These are phyloP conservation scores for Calycopis cecrops DNA, from an alignment of 1,140 invertebrate species.

Conservation along the genomic window DNA sequence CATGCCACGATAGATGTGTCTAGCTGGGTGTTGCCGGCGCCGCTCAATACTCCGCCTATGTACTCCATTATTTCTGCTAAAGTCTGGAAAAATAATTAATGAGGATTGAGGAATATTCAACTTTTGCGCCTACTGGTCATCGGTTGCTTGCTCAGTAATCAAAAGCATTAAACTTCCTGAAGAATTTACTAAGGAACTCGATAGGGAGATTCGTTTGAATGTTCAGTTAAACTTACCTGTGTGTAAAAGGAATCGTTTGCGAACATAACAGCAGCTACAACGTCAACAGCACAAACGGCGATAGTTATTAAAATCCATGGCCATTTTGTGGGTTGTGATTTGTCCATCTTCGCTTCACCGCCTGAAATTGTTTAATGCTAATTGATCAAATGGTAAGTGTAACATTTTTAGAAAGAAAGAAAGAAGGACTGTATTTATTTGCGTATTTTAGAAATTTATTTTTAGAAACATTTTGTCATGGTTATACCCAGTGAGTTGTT, in stretches of 20 bases:
- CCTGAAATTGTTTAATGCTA: constrained; percentile 27
- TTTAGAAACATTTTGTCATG: no score
- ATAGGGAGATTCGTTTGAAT: no score
- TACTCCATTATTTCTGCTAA: constrained; percentile 41
- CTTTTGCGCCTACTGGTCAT: no score
- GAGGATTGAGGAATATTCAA: no score
- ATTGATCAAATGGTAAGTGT: no score
- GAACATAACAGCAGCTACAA: constrained; percentile 45
- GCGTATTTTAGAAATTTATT: no score
- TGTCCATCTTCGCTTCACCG: constrained; percentile 32
- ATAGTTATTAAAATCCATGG: constrained; percentile 43
- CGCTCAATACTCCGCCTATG: constrained; percentile 37
- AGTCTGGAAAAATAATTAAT: constrained; percentile 32
- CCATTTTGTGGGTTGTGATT: constrained; percentile 36
- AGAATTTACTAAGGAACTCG: no score
- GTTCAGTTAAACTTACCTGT: constrained; percentile 27
- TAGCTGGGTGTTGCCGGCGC: constrained; percentile 26
- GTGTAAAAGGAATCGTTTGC: constrained; percentile 53
- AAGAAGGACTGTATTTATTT: no score
- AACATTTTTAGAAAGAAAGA: no score
- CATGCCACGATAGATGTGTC: constrained; percentile 38
- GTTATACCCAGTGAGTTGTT: no score
- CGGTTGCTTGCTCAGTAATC: no score
- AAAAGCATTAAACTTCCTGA: no score
- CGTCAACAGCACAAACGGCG: constrained; percentile 30